Base-by-base conservation (phyloP, 2,113 vertebrate species). In the Ciconia maguari region DNA sequence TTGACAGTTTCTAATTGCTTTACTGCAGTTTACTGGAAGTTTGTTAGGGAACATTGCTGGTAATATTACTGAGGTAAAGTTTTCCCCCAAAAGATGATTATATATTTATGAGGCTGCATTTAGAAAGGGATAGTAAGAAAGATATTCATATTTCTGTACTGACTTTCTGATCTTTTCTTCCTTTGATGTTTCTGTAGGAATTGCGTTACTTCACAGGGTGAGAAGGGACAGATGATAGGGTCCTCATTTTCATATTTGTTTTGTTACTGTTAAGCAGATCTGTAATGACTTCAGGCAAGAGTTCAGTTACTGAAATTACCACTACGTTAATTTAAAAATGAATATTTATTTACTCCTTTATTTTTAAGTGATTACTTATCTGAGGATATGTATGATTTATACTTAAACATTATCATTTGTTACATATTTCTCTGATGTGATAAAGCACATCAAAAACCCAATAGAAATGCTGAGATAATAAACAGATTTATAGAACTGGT, bases 61-160 rank as follows among this genome's bases (percentile, higher is more conserved):
- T 21, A 62, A 42, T 62, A 58, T 27, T 57, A 62, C 8, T 79
- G 60, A 69, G 7, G 12, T 69, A 38, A 49, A 49, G 15, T 46
- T 54, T 54, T 29, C 12, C 5, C 13, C 2, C 0, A 3, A 48
- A 80, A 60, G 76, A 21, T 30, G 0, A 70, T 42, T 8, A 10
- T n/a, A 29, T 70, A 79, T 61, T 66, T 84, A 76, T 42, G 27
- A 69, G 13, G 6, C 6, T 36, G 11, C 30, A n/a, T 87, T 83
- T 49, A 54, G 49, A 70, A 82, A 89, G 9, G 7, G 6, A 11
- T 25, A 42, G 1, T 49, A 88, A 70, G 38, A 84, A 76, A 91
- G 4, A 42, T 79, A 52, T 9, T 85, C 2, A 1, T 19, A n/a
- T 66, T 88, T 86, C 58, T 77, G 5, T 62, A 41, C 7, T 10